Conservation (phyloP, 35 echinoderm and acorn worm species). For the Anneissia japonica region DNA sequence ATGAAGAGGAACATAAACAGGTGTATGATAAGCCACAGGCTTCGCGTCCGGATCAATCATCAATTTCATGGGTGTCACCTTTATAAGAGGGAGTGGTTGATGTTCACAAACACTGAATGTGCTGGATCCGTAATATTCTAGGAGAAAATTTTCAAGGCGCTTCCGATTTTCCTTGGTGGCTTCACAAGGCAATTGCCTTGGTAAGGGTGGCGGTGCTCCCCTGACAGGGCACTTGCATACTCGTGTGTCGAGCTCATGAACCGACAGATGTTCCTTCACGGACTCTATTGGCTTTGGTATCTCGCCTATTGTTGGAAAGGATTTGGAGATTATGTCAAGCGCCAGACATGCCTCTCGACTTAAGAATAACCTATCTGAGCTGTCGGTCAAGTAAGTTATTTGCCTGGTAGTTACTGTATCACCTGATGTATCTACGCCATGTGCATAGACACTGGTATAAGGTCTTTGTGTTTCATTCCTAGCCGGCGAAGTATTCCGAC, state of each 20-base stretch:
- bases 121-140: constrained; percentile 1
- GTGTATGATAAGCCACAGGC: constrained; percentile 29
- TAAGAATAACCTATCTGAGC: not conserved
- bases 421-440: not conserved
- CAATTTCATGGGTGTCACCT: constrained; percentile 4
- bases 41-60: constrained; percentile 16
- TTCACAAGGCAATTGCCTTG: not conserved
- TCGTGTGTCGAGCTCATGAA: not conserved
- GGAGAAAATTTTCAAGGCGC: not conserved
- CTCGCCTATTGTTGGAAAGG: too few species aligned
- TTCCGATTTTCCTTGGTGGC: not conserved
- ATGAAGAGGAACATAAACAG: not conserved
- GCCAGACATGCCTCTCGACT: not conserved
- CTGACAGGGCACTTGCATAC: not conserved
- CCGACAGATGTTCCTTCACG: too few species aligned
- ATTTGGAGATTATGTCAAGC: not conserved
- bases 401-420: not conserved
- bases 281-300: too few species aligned
- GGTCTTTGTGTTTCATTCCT: too few species aligned
- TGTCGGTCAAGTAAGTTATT: not conserved
- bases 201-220: not conserved
- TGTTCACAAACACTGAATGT: constrained; percentile 38
- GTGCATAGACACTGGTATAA: too few species aligned
- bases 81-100: constrained; percentile 18
- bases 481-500: not conserved